Conservation (phyloP, 2,888 invertebrate species). For the Rhingia campestris region DNA sequence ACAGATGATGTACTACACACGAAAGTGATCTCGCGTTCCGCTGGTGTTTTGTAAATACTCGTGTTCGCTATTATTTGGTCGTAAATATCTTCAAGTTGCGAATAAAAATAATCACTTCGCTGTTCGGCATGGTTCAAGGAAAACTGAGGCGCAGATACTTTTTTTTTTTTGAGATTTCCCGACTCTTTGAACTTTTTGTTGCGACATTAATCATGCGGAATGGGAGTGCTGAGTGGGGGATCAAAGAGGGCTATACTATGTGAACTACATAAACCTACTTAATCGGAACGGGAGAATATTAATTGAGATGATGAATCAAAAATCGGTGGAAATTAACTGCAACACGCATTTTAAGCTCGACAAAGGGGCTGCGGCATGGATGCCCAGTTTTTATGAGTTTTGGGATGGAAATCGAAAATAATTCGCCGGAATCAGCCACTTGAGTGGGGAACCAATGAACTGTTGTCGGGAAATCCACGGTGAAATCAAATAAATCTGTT, state of each 20-base stretch:
- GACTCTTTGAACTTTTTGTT: slow-evolving; percentile 33
- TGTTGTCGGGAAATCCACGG: too few species aligned
- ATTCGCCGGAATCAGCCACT: too few species aligned
- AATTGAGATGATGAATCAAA: slow-evolving; percentile 24
- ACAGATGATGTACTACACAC: neutral
- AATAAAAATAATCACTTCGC: slow-evolving; percentile 48
- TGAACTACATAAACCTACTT: slow-evolving; percentile 1
- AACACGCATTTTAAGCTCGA: neutral
- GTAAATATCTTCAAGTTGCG: slow-evolving; percentile 60
- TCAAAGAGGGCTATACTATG: slow-evolving; percentile 8
- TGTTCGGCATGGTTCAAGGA: slow-evolving; percentile 58
- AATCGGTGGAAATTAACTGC: slow-evolving; percentile 26
- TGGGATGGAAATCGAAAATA: too few species aligned
- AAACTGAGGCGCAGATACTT: slow-evolving; percentile 65
- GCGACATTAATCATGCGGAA: slow-evolving; percentile 36
- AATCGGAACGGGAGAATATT: slow-evolving; percentile 18
- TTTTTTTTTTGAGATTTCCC: slow-evolving; percentile 33
- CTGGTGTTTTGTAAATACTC: slow-evolving; percentile 31
- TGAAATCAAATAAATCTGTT: too few species aligned
- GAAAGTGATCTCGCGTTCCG: slow-evolving; percentile 12
- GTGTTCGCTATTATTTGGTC: slow-evolving; percentile 52
- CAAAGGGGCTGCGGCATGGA: too few species aligned
- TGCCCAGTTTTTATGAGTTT: too few species aligned
- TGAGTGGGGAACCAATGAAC: too few species aligned
- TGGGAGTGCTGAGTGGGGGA: neutral